These are phyloP conservation scores for Synergus umbraculus DNA, from an alignment of 2,888 invertebrate genomes.

Conservation along the genomic window DNA sequence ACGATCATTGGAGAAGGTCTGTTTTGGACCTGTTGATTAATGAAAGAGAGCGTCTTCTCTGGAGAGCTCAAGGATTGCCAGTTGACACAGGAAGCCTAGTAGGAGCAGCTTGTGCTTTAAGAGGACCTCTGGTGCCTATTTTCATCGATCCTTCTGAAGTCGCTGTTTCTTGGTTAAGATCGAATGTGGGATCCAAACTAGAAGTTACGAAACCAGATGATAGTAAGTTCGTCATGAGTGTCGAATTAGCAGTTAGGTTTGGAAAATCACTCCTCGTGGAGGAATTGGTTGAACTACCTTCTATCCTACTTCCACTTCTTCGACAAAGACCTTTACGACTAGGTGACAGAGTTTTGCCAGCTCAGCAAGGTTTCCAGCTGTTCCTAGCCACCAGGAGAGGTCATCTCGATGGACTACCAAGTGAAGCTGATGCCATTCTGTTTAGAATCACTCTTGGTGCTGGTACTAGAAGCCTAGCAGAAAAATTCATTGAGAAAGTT, in stretches of 20 bases:
- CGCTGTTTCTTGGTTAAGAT: slow-evolving; percentile 89
- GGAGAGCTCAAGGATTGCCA: slow-evolving; percentile 92
- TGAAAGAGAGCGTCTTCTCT: slow-evolving; percentile 88
- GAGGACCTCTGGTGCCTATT: slow-evolving; percentile 84
- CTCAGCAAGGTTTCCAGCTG: slow-evolving; percentile 69
- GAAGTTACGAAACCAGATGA: slow-evolving; percentile 90
- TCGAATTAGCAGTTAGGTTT: slow-evolving; percentile 87
- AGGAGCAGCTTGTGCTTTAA: slow-evolving; percentile 72
- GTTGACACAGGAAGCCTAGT: slow-evolving; percentile 77
- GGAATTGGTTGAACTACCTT: slow-evolving; percentile 70
- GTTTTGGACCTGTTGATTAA: slow-evolving; percentile 72
- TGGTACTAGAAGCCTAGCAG: slow-evolving; percentile 70
- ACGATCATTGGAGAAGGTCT: slow-evolving; percentile 66
- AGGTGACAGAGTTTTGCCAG: slow-evolving; percentile 69
- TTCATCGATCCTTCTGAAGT: slow-evolving; percentile 94
- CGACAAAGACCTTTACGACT: slow-evolving; percentile 66
- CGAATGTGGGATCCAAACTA: slow-evolving; percentile 83
- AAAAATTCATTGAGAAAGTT: slow-evolving; percentile 73
- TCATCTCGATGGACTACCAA: slow-evolving; percentile 86
- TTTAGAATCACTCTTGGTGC: slow-evolving; percentile 69
- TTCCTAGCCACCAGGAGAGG: slow-evolving; percentile 86
- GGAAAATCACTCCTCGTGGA: slow-evolving; percentile 73
- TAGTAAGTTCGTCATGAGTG: slow-evolving; percentile 84
- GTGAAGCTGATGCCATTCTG: slow-evolving; percentile 74
- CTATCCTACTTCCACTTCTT: slow-evolving; percentile 69